Base-by-base conservation (phyloP, 2,113 vertebrate genomes). In the Panthera uncia region DNA sequence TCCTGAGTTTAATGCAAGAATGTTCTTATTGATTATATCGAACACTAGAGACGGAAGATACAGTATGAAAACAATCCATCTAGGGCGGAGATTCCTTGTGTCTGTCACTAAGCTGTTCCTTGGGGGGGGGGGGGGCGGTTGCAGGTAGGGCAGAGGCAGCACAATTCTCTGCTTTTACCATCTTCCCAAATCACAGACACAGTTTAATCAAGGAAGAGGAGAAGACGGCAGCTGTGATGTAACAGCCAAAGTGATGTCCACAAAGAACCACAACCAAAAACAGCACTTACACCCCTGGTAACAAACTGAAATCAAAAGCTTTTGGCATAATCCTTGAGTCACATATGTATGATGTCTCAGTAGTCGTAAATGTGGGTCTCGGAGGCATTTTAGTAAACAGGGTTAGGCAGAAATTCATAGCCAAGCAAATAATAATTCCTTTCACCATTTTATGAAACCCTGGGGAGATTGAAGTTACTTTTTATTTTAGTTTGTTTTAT, bases 401-500 rank as follows among this genome's bases (percentile, higher is more conserved):
- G 1, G 3, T 45, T 52, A 87, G 69, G 55, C 23, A 90, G 65
- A 94, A 94, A 96, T 55, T 41, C 6, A 33, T 33, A 87, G 45
- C 65, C 38, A 93, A 81, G 38, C 23, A 80, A 88, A 61, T 78
- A 80, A 87, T 45, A 19, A 4, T 50, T 90, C 19, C 48, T 97
- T 95, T 88, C 79, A 84, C 83, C 36, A 65, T 74, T 52, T 69
- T 81, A 57, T 76, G 66, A 97, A 78, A 55, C 23, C 78, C 71
- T 91, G 33, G 38, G 66, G 81, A 63, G 18, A 57, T 29, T 13
- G 25, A 61, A 36, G 76, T 50, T 94, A 29, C 79, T 86, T 92
- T 91, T 73, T 7, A 48, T 50, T 83, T 94, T 81, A 36, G 73
- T 65, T 94, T 74, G 71, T 50, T 94, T 94, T 93, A 31, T 90